Conservation (phyloP, 2,797 vertebrate genomes). For the Hozukius guyotensis region DNA sequence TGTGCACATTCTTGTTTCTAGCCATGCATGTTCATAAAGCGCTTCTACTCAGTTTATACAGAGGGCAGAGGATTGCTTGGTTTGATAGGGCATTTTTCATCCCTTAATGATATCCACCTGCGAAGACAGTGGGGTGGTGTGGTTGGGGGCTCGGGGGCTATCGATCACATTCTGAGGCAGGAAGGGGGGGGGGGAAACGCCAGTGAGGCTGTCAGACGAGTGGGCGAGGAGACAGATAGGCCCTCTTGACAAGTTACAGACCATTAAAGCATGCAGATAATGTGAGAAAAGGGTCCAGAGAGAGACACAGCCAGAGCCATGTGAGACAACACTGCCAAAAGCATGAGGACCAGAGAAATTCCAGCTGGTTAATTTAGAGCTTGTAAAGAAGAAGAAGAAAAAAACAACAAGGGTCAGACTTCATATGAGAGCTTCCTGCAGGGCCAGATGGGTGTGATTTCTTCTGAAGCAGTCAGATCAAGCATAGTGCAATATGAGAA, state of each 20-base stretch:
- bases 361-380: constrained; percentile 57
- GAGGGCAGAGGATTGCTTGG: constrained; percentile 29
- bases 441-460: constrained; percentile 21
- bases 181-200: constrained; percentile 10
- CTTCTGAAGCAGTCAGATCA: constrained; percentile 28
- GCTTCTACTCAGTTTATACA: constrained; percentile 49
- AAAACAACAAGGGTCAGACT: constrained; percentile 16
- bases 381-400: neutral
- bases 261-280: constrained; percentile 79
- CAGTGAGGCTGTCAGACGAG: constrained; percentile 68
- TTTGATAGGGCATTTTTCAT: constrained; percentile 60
- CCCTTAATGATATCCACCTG: constrained; percentile 80
- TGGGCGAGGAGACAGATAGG: constrained; percentile 73
- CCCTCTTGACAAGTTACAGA: constrained; percentile 76
- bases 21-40: neutral
- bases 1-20: neutral
- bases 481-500: neutral
- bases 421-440: constrained; percentile 13
- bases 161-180: constrained; percentile 73
- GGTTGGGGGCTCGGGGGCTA: constrained; percentile 52
- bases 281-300: constrained; percentile 59
- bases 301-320: constrained; percentile 28
- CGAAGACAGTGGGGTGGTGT: constrained; percentile 50
- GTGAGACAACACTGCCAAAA: constrained; percentile 32
- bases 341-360: constrained; percentile 41